Conservation (phyloP, 2,888 invertebrate genomes). For the Creontiades dilutus region DNA sequence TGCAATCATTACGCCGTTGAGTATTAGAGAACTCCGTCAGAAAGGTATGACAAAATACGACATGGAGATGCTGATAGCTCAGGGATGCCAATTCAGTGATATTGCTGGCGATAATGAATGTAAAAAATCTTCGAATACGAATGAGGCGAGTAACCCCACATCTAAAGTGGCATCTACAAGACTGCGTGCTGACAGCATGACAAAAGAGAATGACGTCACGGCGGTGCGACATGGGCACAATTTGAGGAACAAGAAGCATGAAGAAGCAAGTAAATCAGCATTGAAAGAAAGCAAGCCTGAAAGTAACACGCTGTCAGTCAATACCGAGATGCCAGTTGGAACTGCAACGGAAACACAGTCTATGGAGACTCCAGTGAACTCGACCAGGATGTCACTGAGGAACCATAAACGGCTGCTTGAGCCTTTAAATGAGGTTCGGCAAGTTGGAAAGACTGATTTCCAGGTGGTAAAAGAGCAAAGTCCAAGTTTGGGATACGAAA, state of each 20-base stretch:
- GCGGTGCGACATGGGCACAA: conserved; percentile 70
- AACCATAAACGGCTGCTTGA: conserved; percentile 80
- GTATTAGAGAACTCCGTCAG: conserved; percentile 90
- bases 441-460: conserved; percentile 54
- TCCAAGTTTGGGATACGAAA: conserved; percentile 63
- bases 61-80: conserved; percentile 91
- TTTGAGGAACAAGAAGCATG: conserved; percentile 69
- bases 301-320: not conserved
- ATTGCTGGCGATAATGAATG: conserved; percentile 74
- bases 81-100: conserved; percentile 87
- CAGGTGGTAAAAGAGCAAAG: conserved; percentile 50
- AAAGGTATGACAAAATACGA: conserved; percentile 93
- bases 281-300: conserved; percentile 51
- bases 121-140: conserved; percentile 64
- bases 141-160: not conserved
- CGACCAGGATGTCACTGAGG: conserved; percentile 82
- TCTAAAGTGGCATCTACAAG: conserved; percentile 70
- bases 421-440: conserved; percentile 73
- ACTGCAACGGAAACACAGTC: conserved; percentile 25
- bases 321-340: conserved; percentile 35
- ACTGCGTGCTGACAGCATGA: conserved; percentile 65
- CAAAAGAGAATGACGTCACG: conserved; percentile 66
- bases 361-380: conserved; percentile 41
- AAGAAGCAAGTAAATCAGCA: conserved; percentile 67
- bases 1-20: conserved; percentile 84